These are phyloP conservation scores for Drosophila equinoxialis DNA, from an alignment of 1,140 invertebrate species.

Conservation along the genomic window DNA sequence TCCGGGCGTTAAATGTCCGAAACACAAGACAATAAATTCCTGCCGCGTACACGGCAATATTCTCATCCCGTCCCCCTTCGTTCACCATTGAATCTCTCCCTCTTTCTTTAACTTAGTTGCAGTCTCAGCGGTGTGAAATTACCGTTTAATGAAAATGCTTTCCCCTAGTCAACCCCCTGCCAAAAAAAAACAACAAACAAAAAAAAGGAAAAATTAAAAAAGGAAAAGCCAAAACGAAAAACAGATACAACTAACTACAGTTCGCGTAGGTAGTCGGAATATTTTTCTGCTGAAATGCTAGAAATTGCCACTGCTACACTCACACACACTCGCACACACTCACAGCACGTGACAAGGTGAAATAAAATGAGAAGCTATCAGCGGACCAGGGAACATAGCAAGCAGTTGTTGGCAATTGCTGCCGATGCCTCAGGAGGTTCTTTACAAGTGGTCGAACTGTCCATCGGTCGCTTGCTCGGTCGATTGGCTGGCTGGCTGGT, in stretches of 20 bases:
- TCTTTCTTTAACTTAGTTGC: slow-evolving; percentile 21
- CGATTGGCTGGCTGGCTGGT: too few species aligned
- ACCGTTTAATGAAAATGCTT: slow-evolving; percentile 75
- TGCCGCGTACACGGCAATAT: slow-evolving; percentile 55
- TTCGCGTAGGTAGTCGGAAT: slow-evolving; percentile 72
- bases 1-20: slow-evolving; percentile 69
- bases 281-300: slow-evolving; percentile 73
- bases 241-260: slow-evolving; percentile 33
- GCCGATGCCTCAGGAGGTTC: slow-evolving; percentile 29
- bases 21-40: slow-evolving; percentile 59
- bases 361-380: slow-evolving; percentile 80
- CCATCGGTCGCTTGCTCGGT: too few species aligned
- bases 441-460: background rate
- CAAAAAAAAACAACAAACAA: slow-evolving; percentile 23
- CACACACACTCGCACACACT: slow-evolving; percentile 27
- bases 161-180: slow-evolving; percentile 29
- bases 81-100: background rate
- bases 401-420: slow-evolving; percentile 29
- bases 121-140: slow-evolving; percentile 63
- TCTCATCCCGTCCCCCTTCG: background rate
- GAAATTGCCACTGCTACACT: slow-evolving; percentile 68
- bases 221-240: slow-evolving; percentile 19
- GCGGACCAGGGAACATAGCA: slow-evolving; percentile 29
- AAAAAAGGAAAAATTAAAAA: slow-evolving; percentile 17
- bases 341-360: slow-evolving; percentile 77